Evolutionary conservation across 2,113 vertebrate species (phyloP).

Genomic region (Micromys minutus): DNA sequence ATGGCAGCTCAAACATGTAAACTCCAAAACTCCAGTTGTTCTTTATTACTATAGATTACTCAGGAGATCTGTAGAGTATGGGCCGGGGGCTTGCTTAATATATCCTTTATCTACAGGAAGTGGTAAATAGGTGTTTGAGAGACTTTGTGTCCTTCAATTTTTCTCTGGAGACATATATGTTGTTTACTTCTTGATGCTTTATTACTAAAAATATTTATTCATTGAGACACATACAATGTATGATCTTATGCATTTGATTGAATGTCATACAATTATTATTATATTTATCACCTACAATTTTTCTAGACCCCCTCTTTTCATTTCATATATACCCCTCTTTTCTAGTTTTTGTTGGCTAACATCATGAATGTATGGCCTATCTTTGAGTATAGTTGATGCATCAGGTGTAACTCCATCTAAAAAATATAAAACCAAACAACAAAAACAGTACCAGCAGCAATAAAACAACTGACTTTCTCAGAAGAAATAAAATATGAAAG

Average conservation of each 20-base stretch:
- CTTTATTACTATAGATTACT: not conserved
- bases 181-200: not conserved
- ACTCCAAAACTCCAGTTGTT: not conserved
- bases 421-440: too few species aligned
- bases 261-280: not conserved
- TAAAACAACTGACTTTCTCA: not conserved
- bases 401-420: not conserved
- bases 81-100: not conserved
- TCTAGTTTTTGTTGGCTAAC: not conserved
- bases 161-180: not conserved
- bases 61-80: not conserved
- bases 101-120: too few species aligned
- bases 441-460: too few species aligned
- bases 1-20: not conserved
- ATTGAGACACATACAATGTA: not conserved
- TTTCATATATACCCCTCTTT: not conserved
- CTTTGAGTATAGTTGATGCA: not conserved
- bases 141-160: too few species aligned
- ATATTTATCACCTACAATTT: not conserved
- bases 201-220: not conserved
- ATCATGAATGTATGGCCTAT: not conserved
- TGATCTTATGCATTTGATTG: not conserved
- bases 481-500: not conserved
- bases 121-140: too few species aligned
- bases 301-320: not conserved